Conservation (phyloP, 2,888 invertebrate genomes). For the Drosophila sordidula region DNA sequence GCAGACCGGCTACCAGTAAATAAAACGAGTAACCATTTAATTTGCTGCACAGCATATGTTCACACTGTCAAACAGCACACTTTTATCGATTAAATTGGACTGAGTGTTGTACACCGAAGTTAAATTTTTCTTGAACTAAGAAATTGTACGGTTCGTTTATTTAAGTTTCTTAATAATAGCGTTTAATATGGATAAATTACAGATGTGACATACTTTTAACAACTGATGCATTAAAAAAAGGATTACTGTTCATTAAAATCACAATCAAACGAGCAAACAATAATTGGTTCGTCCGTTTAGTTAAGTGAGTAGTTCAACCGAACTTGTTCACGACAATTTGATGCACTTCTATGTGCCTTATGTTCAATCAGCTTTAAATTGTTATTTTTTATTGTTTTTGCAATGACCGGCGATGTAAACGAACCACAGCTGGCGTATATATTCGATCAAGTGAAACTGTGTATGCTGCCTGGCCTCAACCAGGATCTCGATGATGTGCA, state of each 20-base stretch:
- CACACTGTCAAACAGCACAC: constrained; percentile 28
- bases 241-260: too few relatives aligned
- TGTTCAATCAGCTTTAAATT: constrained; percentile 4
- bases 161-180: too few relatives aligned
- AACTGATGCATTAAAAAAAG: too few relatives aligned
- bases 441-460: constrained; percentile 62
- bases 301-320: background rate
- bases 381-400: background rate
- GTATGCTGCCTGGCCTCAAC: constrained; percentile 74
- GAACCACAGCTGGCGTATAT: constrained; percentile 32
- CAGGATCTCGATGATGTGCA: constrained; percentile 75
- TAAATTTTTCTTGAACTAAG: too few relatives aligned
- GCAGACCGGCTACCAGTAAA: background rate
- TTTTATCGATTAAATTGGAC: constrained; percentile 14
- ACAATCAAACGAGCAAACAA: too few relatives aligned
- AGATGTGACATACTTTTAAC: too few relatives aligned
- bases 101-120: background rate
- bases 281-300: background rate
- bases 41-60: background rate
- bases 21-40: constrained; percentile 14
- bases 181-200: too few relatives aligned
- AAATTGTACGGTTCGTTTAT: too few relatives aligned
- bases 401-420: constrained; percentile 34
- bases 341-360: background rate
- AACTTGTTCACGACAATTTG: background rate